Evolutionary conservation across 2,113 vertebrate genomes (phyloP), one percentile per base, ranked within the genome.

Genomic region (Arenaria interpres): DNA sequence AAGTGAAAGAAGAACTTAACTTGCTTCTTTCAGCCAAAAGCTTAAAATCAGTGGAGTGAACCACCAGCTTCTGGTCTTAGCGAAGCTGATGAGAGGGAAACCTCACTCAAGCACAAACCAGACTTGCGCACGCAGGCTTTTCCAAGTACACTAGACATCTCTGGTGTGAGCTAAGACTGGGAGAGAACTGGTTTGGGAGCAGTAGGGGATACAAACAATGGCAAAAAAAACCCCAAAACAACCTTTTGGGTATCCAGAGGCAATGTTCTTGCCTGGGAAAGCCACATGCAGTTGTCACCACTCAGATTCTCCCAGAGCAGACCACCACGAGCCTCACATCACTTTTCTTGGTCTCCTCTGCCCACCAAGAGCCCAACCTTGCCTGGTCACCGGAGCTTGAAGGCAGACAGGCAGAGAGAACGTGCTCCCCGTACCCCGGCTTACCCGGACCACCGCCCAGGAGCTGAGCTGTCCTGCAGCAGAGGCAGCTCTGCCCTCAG

Each of bases 1-100:
- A 59, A 59, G n/a, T 51, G 59, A 92, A 95, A 91, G 74, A 79
- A 94, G 76, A 93, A 90, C 80, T 90, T 23, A 25, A 77, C 45
- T 74, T 75, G 56, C 51, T 94, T 89, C 68, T 50, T 32, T 82
- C 2, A 0, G 32, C 27, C 33, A 43, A 10, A 89, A 54, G 33
- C 12, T 37, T 77, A 66, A 93, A 81, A 68, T 7, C 46, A 43
- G 13, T 9, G 7, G 25, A 10, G 27, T 68, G 13, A 78, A 67
- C 5, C 28, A 78, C 41, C 5, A 92, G 39, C 35, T 32, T 59
- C 63, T 81, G 21, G 18, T 74, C 27, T 56, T 12, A 53, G 56
- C 14, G 23, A 41, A 81, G 59, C 68, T 74, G 59, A 80, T 30
- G 51, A 75, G 43, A 57, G 7, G 45, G 53, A 85, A 64, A 20